phyloP scores from a whole-genome alignment of 2,113 vertebrate genomes.

The Nanger granti region DNA sequence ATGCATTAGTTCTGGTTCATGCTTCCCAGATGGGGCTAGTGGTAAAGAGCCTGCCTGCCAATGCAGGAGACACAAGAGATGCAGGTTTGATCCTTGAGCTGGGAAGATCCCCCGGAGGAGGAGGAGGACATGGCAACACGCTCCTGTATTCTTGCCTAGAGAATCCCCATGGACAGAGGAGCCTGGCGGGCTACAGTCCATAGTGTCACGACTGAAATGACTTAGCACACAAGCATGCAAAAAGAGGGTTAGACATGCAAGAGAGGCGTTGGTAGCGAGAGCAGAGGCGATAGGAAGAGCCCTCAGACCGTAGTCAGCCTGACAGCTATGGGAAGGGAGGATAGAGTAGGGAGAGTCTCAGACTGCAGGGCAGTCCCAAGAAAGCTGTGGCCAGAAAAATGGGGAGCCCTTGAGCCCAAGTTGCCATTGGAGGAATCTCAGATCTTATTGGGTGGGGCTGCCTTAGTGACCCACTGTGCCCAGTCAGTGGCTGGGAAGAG shows the following conservation, averaged over 20 bases:
- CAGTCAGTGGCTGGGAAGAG: not conserved
- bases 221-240: not conserved
- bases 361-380: not conserved
- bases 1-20: not conserved
- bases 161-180: not conserved
- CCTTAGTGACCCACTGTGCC: not conserved
- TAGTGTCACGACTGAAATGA: not conserved
- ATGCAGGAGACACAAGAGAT: not conserved
- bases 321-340: not conserved
- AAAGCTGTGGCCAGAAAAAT: not conserved
- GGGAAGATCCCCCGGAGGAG: not conserved
- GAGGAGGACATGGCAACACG: not conserved
- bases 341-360: not conserved
- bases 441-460: not conserved
- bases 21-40: not conserved
- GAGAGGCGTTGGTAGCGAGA: not conserved
- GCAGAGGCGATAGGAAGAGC: not conserved
- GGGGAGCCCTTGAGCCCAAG: not conserved
- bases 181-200: accelerated
- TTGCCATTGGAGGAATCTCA: not conserved
- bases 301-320: not conserved
- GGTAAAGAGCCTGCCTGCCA: not conserved
- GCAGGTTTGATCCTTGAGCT: not conserved
- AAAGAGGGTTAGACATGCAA: not conserved
- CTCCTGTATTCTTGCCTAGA: not conserved